Evolutionary conservation across 2,113 vertebrate genomes (phyloP).

Genomic region (Eretmochelys imbricata): DNA sequence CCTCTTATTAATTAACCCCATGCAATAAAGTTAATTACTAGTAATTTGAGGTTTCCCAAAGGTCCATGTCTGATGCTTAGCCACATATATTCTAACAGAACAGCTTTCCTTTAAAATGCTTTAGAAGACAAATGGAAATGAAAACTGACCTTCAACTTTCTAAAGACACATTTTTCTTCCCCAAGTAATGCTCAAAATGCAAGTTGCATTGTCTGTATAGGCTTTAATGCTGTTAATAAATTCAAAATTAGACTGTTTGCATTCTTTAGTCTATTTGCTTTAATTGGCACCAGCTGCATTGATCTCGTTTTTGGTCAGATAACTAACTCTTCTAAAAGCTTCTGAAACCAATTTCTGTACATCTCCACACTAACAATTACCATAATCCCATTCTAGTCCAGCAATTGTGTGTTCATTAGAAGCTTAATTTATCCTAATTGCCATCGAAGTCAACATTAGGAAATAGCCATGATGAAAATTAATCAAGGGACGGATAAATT

Average conservation of each 20-base stretch:
- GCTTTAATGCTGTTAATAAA: constrained; percentile 71
- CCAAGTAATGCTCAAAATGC: constrained; percentile 43
- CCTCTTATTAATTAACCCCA: constrained; percentile 57
- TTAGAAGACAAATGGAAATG: constrained; percentile 55
- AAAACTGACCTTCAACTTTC: constrained; percentile 47
- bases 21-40: constrained; percentile 43
- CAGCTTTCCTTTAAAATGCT: constrained; percentile 31
- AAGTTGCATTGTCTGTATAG: constrained; percentile 40
- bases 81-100: constrained; percentile 18
- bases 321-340: constrained; percentile 70
- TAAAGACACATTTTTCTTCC: constrained; percentile 51
- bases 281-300: constrained; percentile 73
- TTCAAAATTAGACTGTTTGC: constrained; percentile 67
- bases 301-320: constrained; percentile 75
- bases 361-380: constrained; percentile 67
- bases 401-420: constrained; percentile 62
- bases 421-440: constrained; percentile 68
- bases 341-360: constrained; percentile 69
- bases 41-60: constrained; percentile 38
- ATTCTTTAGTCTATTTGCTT: constrained; percentile 72
- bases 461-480: constrained; percentile 66
- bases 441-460: constrained; percentile 64
- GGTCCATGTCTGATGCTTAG: background rate
- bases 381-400: constrained; percentile 71
- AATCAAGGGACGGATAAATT: constrained; percentile 48